A percentile compares a stretch with the other conserved stretches of the same genome.
phyloP scores from a whole-genome alignment of 2,797 vertebrate species.

The Argyrosomus regius region DNA sequence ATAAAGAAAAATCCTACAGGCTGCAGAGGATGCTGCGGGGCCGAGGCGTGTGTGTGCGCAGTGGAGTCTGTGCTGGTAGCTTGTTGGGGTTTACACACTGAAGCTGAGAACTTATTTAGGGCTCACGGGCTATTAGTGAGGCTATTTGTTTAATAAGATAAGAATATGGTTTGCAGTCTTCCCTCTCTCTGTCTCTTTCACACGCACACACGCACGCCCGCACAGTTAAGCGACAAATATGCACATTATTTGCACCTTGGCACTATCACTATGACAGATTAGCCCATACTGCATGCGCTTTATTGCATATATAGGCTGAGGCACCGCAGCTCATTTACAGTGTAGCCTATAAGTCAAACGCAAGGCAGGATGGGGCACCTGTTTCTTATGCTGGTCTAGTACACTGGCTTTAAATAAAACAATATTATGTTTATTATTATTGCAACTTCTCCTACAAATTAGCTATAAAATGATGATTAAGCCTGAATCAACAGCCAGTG shows the following conservation, averaged over 20 bases:
- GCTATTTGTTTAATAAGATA: conserved; percentile 71
- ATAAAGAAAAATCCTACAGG: not conserved
- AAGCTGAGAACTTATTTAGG: conserved; percentile 60
- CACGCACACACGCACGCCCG: not conserved
- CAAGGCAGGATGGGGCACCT: conserved; percentile 41
- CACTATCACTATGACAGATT: conserved; percentile 72
- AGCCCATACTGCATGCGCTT: conserved; percentile 59
- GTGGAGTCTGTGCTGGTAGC: conserved; percentile 20
- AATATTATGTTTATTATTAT: conserved; percentile 12
- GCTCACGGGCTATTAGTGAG: conserved; percentile 55
- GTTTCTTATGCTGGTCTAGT: conserved; percentile 28
- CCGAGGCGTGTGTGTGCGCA: conserved; percentile 17
- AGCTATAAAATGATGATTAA: not conserved
- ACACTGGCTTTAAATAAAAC: not conserved
- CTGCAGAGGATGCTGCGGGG: conserved; percentile 41
- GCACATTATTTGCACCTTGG: conserved; percentile 70
- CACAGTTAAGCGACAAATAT: conserved; percentile 57
- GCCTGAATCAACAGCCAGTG: not conserved
- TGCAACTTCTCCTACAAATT: not conserved
- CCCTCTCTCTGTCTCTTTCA: conserved; percentile 2
- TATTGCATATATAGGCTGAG: conserved; percentile 56
- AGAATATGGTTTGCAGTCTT: conserved; percentile 49
- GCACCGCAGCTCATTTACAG: conserved; percentile 50
- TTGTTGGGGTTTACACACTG: conserved; percentile 51
- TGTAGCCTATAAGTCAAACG: conserved; percentile 41